A percentile compares a stretch with the other conserved stretches of the same genome.
Conservation (phyloP, 2,113 vertebrate genomes). For the Entosphenus tridentatus region DNA sequence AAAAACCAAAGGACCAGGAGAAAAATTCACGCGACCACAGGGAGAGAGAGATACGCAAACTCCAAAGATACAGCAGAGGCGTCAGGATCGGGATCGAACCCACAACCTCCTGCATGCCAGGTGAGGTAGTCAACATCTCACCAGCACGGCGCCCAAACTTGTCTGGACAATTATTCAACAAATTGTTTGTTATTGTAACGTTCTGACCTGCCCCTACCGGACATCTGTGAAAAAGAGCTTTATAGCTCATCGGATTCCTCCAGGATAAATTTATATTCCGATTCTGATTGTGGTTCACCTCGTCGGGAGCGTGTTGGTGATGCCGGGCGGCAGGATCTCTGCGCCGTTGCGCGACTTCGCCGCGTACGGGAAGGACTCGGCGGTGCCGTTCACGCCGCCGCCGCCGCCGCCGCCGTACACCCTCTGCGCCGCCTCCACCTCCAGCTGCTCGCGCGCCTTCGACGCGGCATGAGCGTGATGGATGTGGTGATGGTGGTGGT, state of each 20-base stretch:
- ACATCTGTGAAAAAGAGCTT: too few species aligned
- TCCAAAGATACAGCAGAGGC: too few species aligned
- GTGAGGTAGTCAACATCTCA: too few species aligned
- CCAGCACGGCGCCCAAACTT: too few species aligned
- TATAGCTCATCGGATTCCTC: neutral
- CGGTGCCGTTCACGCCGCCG: slow-evolving; percentile 30
- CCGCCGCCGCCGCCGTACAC: slow-evolving; percentile 22
- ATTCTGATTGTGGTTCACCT: neutral
- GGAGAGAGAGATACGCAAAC: too few species aligned
- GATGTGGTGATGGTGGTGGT: slow-evolving; percentile 5
- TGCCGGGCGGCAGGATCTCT: slow-evolving; percentile 18
- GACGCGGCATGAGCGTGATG: slow-evolving; percentile 13
- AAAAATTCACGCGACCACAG: too few species aligned
- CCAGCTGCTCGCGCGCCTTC: slow-evolving; percentile 46
- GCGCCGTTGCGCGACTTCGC: slow-evolving; percentile 47
- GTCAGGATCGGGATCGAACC: too few species aligned
- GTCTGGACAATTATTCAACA: too few species aligned
- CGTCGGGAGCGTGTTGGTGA: neutral
- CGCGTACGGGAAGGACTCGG: slow-evolving; percentile 36
- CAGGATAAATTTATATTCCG: neutral
- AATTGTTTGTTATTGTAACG: too few species aligned
- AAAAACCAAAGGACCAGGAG: too few species aligned
- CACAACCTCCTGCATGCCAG: too few species aligned
- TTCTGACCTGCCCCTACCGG: too few species aligned
- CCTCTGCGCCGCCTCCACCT: slow-evolving; percentile 31